Percentiles rank a stretch among this genome's conserved stretches.
phyloP scores from a whole-genome alignment of 2,113 vertebrate species.

The Cyphomyrus plagiostoma region DNA sequence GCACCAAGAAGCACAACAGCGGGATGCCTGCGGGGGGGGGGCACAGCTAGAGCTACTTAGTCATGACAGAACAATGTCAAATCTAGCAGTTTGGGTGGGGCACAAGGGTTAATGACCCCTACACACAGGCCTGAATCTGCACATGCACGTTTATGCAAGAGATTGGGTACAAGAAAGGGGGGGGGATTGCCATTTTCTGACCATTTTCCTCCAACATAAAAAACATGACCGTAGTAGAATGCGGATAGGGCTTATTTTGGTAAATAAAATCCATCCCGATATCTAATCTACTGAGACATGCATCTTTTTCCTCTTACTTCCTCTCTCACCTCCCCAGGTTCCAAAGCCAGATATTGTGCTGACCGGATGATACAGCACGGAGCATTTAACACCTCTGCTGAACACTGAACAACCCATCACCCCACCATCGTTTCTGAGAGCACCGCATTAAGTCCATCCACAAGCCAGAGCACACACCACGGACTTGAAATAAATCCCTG shows the following conservation, averaged over 20 bases:
- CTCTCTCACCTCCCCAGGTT: constrained; percentile 19
- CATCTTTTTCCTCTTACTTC: neutral
- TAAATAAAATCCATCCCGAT: neutral
- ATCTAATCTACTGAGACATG: neutral
- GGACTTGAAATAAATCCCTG: neutral
- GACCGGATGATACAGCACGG: constrained; percentile 43
- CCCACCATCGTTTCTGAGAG: neutral
- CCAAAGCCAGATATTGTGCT: constrained; percentile 43
- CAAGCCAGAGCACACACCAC: neutral
- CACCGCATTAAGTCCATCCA: neutral
- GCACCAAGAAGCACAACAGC: constrained; percentile 78
- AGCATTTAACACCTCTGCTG: constrained; percentile 41
- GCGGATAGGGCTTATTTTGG: neutral
- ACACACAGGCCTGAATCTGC: neutral
- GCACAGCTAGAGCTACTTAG: neutral
- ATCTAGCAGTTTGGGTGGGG: neutral
- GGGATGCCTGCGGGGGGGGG: constrained; percentile 68
- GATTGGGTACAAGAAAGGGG: neutral
- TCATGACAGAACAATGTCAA: neutral
- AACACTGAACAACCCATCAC: neutral
- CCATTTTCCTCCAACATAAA: neutral
- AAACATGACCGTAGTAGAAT: neutral
- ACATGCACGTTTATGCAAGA: neutral
- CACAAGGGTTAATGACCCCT: neutral
- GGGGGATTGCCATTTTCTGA: neutral